A percentile compares a stretch with the other conserved stretches of the same genome.
Evolutionary conservation across 2,797 vertebrate genomes (phyloP).

Genomic region (Tangara arthus): DNA sequence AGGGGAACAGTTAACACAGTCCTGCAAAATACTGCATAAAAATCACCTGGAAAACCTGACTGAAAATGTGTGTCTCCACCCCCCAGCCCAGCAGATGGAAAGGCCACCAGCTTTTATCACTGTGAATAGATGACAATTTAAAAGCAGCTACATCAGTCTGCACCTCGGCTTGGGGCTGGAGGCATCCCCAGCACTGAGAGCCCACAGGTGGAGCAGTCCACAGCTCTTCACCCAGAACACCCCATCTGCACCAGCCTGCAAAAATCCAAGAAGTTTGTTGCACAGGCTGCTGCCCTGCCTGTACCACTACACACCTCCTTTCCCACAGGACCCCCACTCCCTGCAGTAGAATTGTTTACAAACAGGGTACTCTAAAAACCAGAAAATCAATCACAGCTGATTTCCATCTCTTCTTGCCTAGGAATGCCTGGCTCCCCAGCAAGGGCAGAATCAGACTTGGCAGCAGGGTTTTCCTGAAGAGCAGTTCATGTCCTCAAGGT

Average conservation of each 20-base stretch:
- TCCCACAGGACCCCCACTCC: neutral
- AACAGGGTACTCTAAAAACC: neutral
- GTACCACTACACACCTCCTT: accelerated
- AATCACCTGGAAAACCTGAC: neutral
- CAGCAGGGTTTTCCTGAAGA: neutral
- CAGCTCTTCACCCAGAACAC: neutral
- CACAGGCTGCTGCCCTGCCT: neutral
- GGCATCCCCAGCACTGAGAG: accelerated
- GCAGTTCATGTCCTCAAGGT: neutral
- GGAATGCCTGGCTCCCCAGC: neutral
- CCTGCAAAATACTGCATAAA: neutral
- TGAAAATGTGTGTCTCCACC: neutral
- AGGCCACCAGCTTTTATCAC: neutral
- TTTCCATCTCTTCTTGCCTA: neutral
- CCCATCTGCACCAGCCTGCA: neutral
- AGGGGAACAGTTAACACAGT: neutral
- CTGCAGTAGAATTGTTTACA: neutral
- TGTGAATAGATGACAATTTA: neutral
- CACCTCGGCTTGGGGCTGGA: neutral
- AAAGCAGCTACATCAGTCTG: accelerated
- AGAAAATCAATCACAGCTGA: neutral
- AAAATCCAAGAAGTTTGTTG: neutral
- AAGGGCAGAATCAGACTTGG: neutral
- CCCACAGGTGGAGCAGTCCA: accelerated
- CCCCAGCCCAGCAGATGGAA: neutral